phyloP scores from a whole-genome alignment of 2,797 vertebrate genomes.

The Sebastes taczanowskii region DNA sequence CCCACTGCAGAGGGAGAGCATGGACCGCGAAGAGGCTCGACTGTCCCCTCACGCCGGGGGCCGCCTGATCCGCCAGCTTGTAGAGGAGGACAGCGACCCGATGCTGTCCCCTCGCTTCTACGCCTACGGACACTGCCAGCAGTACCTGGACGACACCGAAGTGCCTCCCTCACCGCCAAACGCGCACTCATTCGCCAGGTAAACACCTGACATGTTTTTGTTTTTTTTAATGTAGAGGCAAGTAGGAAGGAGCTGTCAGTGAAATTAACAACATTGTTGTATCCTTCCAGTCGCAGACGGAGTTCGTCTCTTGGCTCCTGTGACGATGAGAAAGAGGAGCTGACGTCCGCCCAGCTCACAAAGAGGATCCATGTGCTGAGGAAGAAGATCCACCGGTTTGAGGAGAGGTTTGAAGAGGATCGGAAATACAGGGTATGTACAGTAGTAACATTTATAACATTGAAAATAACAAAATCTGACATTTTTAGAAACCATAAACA shows the following conservation, averaged over 20 bases:
- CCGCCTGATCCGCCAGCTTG: conserved; percentile 90
- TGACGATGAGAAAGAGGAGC: conserved; percentile 90
- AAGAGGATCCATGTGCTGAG: conserved; percentile 94
- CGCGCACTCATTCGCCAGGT: conserved; percentile 96
- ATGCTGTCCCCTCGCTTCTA: conserved; percentile 97
- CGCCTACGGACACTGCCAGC: conserved; percentile 91
- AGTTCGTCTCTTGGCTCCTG: conserved; percentile 94
- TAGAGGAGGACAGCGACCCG: conserved; percentile 93
- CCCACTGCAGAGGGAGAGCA: conserved; percentile 87
- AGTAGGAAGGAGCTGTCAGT: not conserved
- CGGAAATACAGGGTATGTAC: conserved; percentile 91
- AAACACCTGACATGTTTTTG: not conserved
- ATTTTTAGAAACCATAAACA: not conserved
- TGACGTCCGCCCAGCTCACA: conserved; percentile 92
- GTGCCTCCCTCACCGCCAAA: conserved; percentile 97
- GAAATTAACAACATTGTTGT: not conserved
- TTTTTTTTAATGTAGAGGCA: not conserved
- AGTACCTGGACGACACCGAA: conserved; percentile 96
- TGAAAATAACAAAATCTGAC: not conserved
- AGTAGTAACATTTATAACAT: conserved; percentile 31
- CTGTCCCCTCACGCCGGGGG: conserved; percentile 92
- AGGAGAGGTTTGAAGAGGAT: conserved; percentile 96
- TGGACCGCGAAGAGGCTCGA: conserved; percentile 89
- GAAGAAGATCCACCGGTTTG: conserved; percentile 95
- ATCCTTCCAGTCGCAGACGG: conserved; percentile 85